These are phyloP conservation scores for Odontocolon sp. DNA, from an alignment of 2,888 invertebrate species.

Conservation along the genomic window DNA sequence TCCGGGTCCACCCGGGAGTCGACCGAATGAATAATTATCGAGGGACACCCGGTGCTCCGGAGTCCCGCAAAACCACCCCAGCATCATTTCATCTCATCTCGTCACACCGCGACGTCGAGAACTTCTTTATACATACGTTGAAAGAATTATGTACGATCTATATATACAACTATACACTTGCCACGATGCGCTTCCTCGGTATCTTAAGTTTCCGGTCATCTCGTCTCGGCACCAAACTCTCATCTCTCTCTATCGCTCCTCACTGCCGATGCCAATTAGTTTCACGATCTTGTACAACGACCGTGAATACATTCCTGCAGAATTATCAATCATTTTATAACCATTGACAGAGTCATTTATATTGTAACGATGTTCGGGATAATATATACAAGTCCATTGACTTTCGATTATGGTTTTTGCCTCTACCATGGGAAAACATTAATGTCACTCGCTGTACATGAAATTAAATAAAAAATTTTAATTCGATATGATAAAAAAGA, in stretches of 20 bases:
- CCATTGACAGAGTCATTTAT: slow-evolving; percentile 50
- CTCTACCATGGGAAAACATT: too few species aligned
- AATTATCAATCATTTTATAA: slow-evolving; percentile 56
- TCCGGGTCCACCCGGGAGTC: slow-evolving; percentile 67
- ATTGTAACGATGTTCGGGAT: too few species aligned
- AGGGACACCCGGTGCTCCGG: slow-evolving; percentile 68
- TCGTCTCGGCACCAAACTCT: too few species aligned
- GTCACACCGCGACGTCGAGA: slow-evolving; percentile 35
- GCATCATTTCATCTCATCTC: slow-evolving; percentile 52
- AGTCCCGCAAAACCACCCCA: slow-evolving; percentile 23
- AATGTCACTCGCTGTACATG: too few species aligned
- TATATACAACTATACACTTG: neutral
- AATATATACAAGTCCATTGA: too few species aligned
- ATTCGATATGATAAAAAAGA: too few species aligned
- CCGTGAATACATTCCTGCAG: neutral
- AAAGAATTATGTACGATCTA: slow-evolving; percentile 24
- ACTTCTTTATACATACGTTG: slow-evolving; percentile 21
- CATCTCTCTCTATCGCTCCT: too few species aligned
- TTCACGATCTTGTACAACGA: slow-evolving; percentile 36
- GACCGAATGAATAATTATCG: slow-evolving; percentile 77
- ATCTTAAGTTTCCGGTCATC: slow-evolving; percentile 19
- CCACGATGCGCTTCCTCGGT: neutral
- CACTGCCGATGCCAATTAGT: slow-evolving; percentile 51
- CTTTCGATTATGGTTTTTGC: too few species aligned
- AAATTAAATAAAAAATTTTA: too few species aligned